Evolutionary conservation across 2,888 invertebrate genomes (phyloP), one percentile per base, ranked within the genome.

Genomic region (Meganola albula): DNA sequence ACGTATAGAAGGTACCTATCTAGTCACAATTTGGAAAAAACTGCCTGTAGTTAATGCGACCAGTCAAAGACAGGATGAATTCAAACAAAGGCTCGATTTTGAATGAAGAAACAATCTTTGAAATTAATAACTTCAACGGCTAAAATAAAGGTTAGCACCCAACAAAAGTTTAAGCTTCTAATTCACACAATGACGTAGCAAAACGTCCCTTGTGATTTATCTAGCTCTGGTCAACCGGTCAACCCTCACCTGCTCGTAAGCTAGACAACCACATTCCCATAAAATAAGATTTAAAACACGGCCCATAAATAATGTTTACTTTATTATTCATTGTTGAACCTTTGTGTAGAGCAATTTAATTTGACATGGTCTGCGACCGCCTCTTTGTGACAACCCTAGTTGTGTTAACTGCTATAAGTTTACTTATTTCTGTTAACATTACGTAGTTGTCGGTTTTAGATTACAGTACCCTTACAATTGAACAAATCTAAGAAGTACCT

Each of bases 281-380:
- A 85, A 83, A 84, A 83, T 79, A 74, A 78, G 79, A 83, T 83
- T 74, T 73, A 70, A 67, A 72, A 69, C 71, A 58, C 54, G 68
- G 27, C 56, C 57, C 64, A 72, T 73, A 74, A 73, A 74, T 73
- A 67, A 64, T 60, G 53, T 66, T 62, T 62, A 47, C 58, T 47
- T 62, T 63, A 63, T 58, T 66, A 63, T 67, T 67, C 63, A 68
- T 69, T 69, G 65, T 69, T 44, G 39, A 33, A 31, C 45, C 58
- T 59, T 62, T 68, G 68, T 69, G 58, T 48, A 37, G 40, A 45
- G 57, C 65, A 56, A 67, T 75, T 71, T 72, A 64, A 76, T 76
- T 76, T 64, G 74, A 47, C 47, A 67, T 60, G 76, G 75, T 73
- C 53, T 55, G 58, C 63, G 37, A 56, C 56, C 63, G 66, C 71